Conservation (phyloP, 2,113 vertebrate species). For the Craseonycteris thonglongyai region DNA sequence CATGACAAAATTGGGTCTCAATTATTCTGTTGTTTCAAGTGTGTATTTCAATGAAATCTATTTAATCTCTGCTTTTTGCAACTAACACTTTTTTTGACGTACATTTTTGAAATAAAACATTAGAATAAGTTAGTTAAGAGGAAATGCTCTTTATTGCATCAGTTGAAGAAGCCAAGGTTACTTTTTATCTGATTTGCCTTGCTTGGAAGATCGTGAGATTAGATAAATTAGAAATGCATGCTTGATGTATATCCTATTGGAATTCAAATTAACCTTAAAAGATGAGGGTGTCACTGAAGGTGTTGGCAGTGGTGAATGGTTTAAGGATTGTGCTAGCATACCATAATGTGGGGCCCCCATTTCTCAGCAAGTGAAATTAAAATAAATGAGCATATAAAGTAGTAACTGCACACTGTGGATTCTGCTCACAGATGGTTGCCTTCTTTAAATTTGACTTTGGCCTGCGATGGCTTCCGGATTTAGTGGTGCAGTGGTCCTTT, state of each 20-base stretch:
- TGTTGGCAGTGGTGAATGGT: not conserved
- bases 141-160: constrained; percentile 19
- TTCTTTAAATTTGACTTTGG: not conserved
- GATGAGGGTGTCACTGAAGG: not conserved
- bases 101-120: constrained; percentile 10
- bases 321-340: not conserved
- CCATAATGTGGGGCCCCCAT: not conserved
- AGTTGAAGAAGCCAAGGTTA: constrained; percentile 45
- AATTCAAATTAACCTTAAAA: constrained; percentile 70
- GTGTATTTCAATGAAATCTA: constrained; percentile 57
- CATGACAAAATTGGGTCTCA: constrained; percentile 2
- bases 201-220: constrained; percentile 21
- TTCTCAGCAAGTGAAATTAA: not conserved
- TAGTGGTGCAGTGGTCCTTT: not conserved
- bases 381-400: not conserved
- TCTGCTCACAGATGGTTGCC: not conserved
- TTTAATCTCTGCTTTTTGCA: constrained; percentile 33
- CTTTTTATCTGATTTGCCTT: constrained; percentile 44
- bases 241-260: constrained; percentile 29
- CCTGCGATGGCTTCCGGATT: not conserved
- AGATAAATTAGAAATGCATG: constrained; percentile 24
- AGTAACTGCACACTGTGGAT: not conserved
- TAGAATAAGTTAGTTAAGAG: constrained; percentile 33
- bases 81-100: constrained; percentile 9
- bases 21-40: constrained; percentile 40